Base-by-base conservation (phyloP, 2,797 vertebrate genomes). In the Apodemus agrarius region DNA sequence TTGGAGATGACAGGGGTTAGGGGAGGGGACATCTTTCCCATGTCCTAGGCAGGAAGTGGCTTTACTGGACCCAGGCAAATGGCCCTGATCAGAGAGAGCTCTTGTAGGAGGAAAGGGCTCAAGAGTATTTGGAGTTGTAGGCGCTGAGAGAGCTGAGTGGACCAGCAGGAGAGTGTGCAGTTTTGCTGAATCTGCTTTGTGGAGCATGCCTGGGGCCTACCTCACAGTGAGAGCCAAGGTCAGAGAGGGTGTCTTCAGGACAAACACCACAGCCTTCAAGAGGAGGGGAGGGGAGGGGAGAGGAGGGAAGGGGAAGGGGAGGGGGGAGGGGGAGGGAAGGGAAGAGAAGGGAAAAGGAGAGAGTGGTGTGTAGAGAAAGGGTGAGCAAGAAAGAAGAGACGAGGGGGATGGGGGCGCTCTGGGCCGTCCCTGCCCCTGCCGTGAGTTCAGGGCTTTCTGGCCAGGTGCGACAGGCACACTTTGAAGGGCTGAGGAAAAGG, bases 311-410 rank as follows among this genome's bases (percentile, higher is more conserved):
- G 59, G 22, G 22, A 1, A 1, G 1, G 9, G 29, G 3, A 21
- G 19, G 43, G 16, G 6, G 46, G 57, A 6, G 6, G 16, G 57
- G 17, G 2, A 13, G 12, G 31, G 0, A 61, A 1, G 0, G 43
- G 63, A 40, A 22, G 19, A 16, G 0, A 6, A 49, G 10, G 17
- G 11, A 3, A 2, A 4, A 5, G 19, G 4, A 34, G 31, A 43
- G 6, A 31, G 24, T 46, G 46, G 40, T 29, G 6, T 16, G 40
- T 6, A 67, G 63, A n/a, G 21, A 69, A 34, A 2, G 46, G 19
- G 2, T 0, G 61, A 63, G 61, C 26, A 4, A 63, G 61, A 29
- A 63, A 69, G n/a, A 6, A 17, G 43, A 59, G 46, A 54, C 3
- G 49, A 29, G 26, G 85, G 11, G 24, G 61, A 13, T 22, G 26